Evolutionary conservation across 2,888 invertebrate species (phyloP), one percentile per base, ranked within the genome.

Genomic region (Nesidiocoris tenuis): DNA sequence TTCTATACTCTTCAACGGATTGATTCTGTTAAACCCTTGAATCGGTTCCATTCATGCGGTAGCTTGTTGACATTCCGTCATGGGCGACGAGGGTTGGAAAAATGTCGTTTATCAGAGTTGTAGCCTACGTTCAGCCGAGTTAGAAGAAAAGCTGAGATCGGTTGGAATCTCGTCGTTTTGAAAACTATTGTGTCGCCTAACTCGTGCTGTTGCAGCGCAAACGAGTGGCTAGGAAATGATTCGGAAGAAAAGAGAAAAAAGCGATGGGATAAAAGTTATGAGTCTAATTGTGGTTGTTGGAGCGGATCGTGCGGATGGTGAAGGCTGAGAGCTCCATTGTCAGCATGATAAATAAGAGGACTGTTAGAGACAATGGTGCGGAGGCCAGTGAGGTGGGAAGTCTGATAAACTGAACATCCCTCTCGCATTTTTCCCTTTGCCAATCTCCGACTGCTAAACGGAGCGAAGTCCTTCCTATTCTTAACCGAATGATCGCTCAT

Each of bases 281-380:
- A 72, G 72, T 72, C 61, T 72, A 72, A 72, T 72, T 72, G 72
- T 61, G 72, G 72, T 72, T 61, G 61, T 72, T 39, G 72, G 39
- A 21, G 54, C 21, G 5, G 56, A 7, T 39, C 39, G 39, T 39
- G 39, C 39, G 39, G 39, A 39, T 39, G 39, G 39, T 39, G 3
- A 39, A 39, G 39, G 39, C 39, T 12, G 39, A 39, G 39, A 39
- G 39, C 39, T 25, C 72, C 39, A 72, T 72, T 72, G 72, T 72
- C 25, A 61, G 61, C 72, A 72, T 72, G 72, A 72, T 72, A 72
- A 72, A 72, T 72, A 72, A 72, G 72, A 39, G 72, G 72, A 39
- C 59, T 23, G 18, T 19, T 21, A 72, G 72, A 70, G 70, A 67
- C 67, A 67, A 67, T 67, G 67, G 67, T 67, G 55, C 39, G 39